These are phyloP conservation scores for Microhierax caerulescens DNA, from an alignment of 2,797 vertebrate genomes.

Conservation along the genomic window DNA sequence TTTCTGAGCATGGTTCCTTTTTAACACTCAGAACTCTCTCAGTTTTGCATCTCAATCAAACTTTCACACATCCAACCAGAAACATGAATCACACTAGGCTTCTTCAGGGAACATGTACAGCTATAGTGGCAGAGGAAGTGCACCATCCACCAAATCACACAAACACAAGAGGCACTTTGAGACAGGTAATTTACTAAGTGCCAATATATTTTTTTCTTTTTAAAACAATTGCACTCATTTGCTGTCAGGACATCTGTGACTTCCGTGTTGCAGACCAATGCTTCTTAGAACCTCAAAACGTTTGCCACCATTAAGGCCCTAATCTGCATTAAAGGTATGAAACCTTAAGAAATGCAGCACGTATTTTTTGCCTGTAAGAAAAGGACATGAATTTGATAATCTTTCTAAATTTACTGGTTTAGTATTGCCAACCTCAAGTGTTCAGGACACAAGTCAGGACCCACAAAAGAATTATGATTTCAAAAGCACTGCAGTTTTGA, in stretches of 20 bases:
- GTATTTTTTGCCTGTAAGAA: neutral
- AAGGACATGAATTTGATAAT: neutral
- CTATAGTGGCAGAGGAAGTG: neutral
- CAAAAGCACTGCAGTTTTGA: slow-evolving; percentile 36
- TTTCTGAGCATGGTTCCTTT: slow-evolving; percentile 3
- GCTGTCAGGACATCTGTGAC: neutral
- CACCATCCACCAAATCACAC: slow-evolving; percentile 1
- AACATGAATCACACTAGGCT: slow-evolving; percentile 48
- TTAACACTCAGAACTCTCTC: slow-evolving; percentile 27
- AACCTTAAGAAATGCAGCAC: neutral
- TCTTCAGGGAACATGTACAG: slow-evolving; percentile 18
- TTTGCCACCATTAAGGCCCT: neutral
- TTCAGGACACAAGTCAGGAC: neutral
- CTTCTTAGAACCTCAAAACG: neutral
- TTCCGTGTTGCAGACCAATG: neutral
- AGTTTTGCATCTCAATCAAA: slow-evolving; percentile 53
- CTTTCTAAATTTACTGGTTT: neutral
- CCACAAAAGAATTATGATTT: neutral
- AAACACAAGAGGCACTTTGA: neutral
- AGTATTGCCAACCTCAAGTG: neutral
- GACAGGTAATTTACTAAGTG: neutral
- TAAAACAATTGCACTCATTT: neutral
- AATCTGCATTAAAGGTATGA: neutral
- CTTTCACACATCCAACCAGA: slow-evolving; percentile 51
- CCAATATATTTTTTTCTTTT: neutral